Evolutionary conservation across 2,888 invertebrate genomes (phyloP).

Genomic region (Bruchidius siliquastri): DNA sequence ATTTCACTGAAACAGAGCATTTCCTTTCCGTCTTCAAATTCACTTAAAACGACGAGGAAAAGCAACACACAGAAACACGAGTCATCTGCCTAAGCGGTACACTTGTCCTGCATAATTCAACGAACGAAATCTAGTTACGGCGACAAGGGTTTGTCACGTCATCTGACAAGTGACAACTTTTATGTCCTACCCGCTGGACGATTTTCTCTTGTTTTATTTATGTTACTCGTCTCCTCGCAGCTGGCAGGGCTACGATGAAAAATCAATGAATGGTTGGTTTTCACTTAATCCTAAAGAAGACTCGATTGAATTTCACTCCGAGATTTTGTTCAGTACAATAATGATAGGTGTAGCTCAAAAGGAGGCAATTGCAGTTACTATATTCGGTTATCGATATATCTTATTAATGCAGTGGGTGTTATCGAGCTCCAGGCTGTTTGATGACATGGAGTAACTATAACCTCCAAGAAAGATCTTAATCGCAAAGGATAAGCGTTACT

Average conservation of each 20-base stretch:
- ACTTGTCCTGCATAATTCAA: background rate
- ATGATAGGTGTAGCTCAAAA: too few species aligned
- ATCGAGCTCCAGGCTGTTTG: too few species aligned
- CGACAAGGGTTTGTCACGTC: background rate
- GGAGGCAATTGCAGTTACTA: too few species aligned
- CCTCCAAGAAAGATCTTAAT: too few species aligned
- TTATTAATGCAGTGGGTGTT: too few species aligned
- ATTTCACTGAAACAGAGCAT: background rate
- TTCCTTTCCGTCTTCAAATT: background rate
- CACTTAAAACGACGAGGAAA: background rate
- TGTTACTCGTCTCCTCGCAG: background rate
- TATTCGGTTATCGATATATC: too few species aligned
- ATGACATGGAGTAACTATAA: too few species aligned
- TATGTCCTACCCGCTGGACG: background rate
- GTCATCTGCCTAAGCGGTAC: background rate
- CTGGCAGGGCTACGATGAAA: background rate
- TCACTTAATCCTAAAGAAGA: background rate
- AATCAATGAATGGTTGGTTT: background rate
- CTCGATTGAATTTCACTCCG: background rate
- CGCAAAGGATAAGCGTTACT: too few species aligned
- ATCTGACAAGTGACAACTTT: background rate
- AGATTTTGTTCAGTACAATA: too few species aligned
- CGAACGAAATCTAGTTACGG: background rate
- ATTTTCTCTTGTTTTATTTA: background rate
- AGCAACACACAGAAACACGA: background rate